phyloP scores from a whole-genome alignment of 2,888 invertebrate species.

The Ochlodes sylvanus region DNA sequence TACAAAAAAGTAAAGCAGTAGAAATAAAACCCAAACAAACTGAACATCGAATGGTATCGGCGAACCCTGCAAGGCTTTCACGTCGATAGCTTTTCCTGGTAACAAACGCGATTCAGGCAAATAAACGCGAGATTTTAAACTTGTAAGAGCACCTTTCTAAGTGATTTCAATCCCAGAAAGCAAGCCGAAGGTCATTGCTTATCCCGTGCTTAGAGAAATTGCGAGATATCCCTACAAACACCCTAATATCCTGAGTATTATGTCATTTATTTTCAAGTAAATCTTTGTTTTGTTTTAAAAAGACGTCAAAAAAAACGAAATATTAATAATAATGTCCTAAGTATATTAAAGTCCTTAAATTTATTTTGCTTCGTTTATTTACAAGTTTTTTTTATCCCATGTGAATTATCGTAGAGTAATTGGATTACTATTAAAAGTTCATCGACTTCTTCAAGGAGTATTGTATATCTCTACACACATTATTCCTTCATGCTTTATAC shows the following conservation, averaged over 20 bases:
- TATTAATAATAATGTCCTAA: no score
- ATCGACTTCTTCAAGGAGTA: no score
- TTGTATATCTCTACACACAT: no score
- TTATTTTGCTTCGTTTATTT: no score
- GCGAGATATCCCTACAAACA: constrained; percentile 1
- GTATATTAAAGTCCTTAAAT: no score
- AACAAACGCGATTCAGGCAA: constrained; percentile 30
- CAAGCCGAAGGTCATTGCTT: constrained; percentile 26
- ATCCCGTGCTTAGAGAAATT: constrained; percentile 22
- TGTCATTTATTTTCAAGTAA: not conserved
- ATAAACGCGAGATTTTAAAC: constrained; percentile 32
- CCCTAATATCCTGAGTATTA: not conserved
- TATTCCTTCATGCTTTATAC: no score
- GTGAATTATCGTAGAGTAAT: no score
- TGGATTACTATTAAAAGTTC: no score
- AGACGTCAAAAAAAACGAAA: no score
- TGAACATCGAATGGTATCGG: constrained; percentile 10
- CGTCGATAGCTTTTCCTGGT: constrained; percentile 16
- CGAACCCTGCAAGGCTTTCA: constrained; percentile 16
- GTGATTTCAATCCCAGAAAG: constrained; percentile 26
- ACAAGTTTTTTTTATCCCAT: no score
- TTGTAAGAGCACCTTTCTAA: constrained; percentile 28
- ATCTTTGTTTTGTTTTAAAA: not conserved
- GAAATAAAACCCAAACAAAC: not conserved
- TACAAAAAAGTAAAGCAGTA: no score